These are phyloP conservation scores for Leptestheria dahalacensis DNA, from an alignment of 1,140 invertebrate genomes.

Conservation along the genomic window DNA sequence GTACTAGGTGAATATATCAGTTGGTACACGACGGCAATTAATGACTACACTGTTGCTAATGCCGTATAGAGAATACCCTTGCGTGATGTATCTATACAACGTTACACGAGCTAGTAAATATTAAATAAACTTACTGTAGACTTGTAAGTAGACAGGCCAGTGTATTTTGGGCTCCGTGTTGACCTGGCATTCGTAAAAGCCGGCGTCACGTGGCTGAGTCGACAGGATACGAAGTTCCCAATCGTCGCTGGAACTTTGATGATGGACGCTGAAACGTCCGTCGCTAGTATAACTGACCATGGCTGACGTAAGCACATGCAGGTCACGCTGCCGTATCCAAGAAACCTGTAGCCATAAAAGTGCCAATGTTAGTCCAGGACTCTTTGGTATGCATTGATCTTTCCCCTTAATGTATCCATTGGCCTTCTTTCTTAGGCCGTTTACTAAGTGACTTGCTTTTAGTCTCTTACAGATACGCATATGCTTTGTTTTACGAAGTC, in stretches of 20 bases:
- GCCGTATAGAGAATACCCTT: too few relatives aligned
- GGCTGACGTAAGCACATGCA: constrained; percentile 56
- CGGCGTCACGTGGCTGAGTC: constrained; percentile 43
- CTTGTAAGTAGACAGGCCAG: constrained; percentile 44
- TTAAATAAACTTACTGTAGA: constrained; percentile 48
- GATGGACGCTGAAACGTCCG: constrained; percentile 37
- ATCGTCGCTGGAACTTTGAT: constrained; percentile 32
- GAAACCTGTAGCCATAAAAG: constrained; percentile 41
- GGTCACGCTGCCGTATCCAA: constrained; percentile 56
- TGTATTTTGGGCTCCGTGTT: constrained; percentile 65
- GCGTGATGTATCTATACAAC: too few relatives aligned
- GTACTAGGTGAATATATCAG: too few relatives aligned
- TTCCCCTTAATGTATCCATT: neutral
- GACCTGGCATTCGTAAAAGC: constrained; percentile 63
- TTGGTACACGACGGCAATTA: too few relatives aligned
- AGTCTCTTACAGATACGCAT: too few relatives aligned
- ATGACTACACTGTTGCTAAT: too few relatives aligned
- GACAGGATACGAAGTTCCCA: constrained; percentile 52
- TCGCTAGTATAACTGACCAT: constrained; percentile 52
- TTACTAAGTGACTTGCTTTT: too few relatives aligned
- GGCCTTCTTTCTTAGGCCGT: too few relatives aligned
- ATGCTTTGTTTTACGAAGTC: too few relatives aligned
- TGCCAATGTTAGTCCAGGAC: too few relatives aligned
- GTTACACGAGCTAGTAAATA: too few relatives aligned
- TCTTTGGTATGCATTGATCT: too few relatives aligned